phyloP scores from a whole-genome alignment of 2,113 vertebrate genomes.

The Semicossyphus pulcher region DNA sequence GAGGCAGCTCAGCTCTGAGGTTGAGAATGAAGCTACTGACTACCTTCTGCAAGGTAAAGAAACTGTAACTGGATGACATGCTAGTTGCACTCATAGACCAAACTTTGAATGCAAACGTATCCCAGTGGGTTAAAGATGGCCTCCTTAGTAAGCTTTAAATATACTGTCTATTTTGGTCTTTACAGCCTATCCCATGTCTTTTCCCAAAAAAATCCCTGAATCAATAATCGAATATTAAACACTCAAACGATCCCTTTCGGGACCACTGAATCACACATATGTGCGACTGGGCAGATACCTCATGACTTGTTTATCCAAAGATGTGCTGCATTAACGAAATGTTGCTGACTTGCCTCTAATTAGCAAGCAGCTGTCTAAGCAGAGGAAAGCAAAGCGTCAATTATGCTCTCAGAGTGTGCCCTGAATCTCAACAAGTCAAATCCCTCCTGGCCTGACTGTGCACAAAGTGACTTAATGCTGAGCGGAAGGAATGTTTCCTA shows the following conservation, averaged over 20 bases:
- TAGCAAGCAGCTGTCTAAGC: conserved; percentile 2
- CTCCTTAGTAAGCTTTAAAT: neutral
- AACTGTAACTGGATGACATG: neutral
- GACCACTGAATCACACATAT: too few relatives aligned
- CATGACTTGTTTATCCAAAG: conserved; percentile 2
- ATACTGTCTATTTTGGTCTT: too few relatives aligned
- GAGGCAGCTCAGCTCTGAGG: conserved; percentile 88
- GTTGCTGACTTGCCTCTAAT: neutral
- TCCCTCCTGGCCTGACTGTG: neutral
- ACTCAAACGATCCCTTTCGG: too few relatives aligned
- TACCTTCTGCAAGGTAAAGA: conserved; percentile 84
- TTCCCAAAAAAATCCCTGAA: too few relatives aligned
- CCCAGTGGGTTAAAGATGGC: neutral
- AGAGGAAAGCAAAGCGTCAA: conserved; percentile 7
- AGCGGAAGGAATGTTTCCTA: conserved; percentile 41
- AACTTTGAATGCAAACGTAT: neutral
- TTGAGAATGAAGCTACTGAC: conserved; percentile 91
- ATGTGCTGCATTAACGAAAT: neutral
- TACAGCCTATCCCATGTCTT: too few relatives aligned
- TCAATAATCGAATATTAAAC: too few relatives aligned
- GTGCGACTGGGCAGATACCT: neutral
- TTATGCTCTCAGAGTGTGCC: conserved; percentile 21
- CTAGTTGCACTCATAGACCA: neutral
- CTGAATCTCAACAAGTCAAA: conserved; percentile 32
- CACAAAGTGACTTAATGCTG: conserved; percentile 26